Percentiles rank a stretch among this genome's conserved stretches.
These are phyloP conservation scores for Pteromalus puparum DNA, from an alignment of 1,140 invertebrate genomes.

Conservation along the genomic window DNA sequence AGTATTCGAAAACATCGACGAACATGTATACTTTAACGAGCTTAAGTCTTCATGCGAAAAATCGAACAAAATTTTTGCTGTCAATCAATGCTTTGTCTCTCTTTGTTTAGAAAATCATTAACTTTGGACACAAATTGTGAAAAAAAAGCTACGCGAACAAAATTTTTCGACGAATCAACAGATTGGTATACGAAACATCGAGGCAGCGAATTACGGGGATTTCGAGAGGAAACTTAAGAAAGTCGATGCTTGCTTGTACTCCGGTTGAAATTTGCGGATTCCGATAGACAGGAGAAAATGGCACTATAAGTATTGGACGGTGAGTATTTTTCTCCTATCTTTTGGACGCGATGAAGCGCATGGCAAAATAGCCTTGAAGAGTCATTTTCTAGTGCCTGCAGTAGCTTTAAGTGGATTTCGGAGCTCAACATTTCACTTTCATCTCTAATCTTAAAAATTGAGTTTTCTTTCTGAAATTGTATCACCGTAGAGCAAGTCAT, in stretches of 20 bases:
- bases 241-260: background rate
- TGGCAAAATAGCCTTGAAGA: slow-evolving; percentile 16
- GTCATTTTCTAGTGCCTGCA: slow-evolving; percentile 48
- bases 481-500: background rate
- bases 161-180: background rate
- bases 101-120: background rate
- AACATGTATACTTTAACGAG: background rate
- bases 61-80: background rate
- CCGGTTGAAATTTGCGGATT: background rate
- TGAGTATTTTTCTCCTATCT: background rate
- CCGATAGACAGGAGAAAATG: background rate
- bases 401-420: slow-evolving; percentile 41
- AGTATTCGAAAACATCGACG: background rate
- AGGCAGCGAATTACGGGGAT: slow-evolving; percentile 13
- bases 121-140: background rate
- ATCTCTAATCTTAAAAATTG: background rate
- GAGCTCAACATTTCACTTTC: background rate
- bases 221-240: slow-evolving; percentile 13
- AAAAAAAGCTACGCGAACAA: background rate
- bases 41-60: background rate
- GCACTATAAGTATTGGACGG: background rate
- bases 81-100: background rate
- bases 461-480: background rate
- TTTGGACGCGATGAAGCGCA: background rate
- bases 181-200: background rate